Evolutionary conservation across 2,888 invertebrate genomes (phyloP).

Genomic region (Drosophila longiperda): DNA sequence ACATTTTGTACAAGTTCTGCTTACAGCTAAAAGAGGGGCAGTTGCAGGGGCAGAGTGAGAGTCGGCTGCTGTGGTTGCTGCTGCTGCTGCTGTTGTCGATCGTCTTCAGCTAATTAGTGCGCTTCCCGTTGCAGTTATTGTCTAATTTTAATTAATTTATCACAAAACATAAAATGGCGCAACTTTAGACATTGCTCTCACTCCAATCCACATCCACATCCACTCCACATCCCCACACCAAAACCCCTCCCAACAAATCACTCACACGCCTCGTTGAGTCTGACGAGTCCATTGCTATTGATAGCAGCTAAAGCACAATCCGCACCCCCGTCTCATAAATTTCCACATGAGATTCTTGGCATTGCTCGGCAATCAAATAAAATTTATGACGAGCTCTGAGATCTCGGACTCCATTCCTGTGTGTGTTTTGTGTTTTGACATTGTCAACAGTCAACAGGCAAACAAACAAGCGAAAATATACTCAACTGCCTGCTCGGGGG

Average conservation of each 20-base stretch:
- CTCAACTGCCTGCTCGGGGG: constrained; percentile 24
- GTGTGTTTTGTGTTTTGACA: constrained; percentile 72
- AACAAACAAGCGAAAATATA: constrained; percentile 50
- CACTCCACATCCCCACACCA: background rate
- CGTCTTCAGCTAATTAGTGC: constrained; percentile 73
- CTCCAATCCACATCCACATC: background rate
- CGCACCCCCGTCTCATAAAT: constrained; percentile 61
- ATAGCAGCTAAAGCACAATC: constrained; percentile 33
- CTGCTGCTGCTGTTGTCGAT: constrained; percentile 57
- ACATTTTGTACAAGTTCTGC: constrained; percentile 74
- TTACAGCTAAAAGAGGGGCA: constrained; percentile 43
- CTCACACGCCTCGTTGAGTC: constrained; percentile 75
- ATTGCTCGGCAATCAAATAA: constrained; percentile 71
- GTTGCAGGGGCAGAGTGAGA: background rate
- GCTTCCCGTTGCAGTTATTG: constrained; percentile 76
- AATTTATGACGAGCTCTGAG: constrained; percentile 69
- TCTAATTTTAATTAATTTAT: constrained; percentile 79
- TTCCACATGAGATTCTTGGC: constrained; percentile 70
- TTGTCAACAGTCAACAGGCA: constrained; percentile 61
- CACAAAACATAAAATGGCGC: constrained; percentile 77
- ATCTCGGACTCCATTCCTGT: constrained; percentile 38
- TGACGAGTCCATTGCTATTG: constrained; percentile 40
- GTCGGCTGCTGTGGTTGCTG: background rate
- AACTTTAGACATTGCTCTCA: constrained; percentile 46
- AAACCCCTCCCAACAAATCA: constrained; percentile 60